A percentile compares a stretch with the other conserved stretches of the same genome.
Evolutionary conservation across 2,888 invertebrate genomes (phyloP).

Genomic region (Sinotaia quadrata): DNA sequence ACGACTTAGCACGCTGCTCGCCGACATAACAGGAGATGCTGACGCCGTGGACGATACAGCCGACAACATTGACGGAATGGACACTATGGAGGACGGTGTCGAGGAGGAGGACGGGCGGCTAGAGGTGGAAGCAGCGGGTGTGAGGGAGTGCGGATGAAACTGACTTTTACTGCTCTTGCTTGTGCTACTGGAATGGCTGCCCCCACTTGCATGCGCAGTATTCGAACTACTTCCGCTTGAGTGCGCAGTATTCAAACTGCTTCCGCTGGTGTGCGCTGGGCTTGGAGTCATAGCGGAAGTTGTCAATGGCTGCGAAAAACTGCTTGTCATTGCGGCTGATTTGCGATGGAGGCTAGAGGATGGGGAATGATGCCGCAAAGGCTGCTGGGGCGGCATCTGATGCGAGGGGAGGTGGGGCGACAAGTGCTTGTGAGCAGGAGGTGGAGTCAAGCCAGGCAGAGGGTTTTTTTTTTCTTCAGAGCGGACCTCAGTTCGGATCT

Average conservation of each 20-base stretch:
- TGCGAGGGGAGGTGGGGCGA: constrained; percentile 1
- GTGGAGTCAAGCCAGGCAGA: neutral
- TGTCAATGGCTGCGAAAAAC: constrained; percentile 17
- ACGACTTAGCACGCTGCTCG: constrained; percentile 12
- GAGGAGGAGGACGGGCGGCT: constrained; percentile 22
- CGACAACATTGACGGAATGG: neutral
- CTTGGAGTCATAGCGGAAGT: constrained; percentile 15
- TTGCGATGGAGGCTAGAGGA: constrained; percentile 14
- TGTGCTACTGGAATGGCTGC: constrained; percentile 32
- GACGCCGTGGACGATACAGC: constrained; percentile 14
- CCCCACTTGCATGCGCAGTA: constrained; percentile 18
- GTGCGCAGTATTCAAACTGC: too few species aligned
- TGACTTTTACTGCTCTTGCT: constrained; percentile 30
- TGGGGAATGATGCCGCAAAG: neutral
- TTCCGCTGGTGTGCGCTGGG: constrained; percentile 19
- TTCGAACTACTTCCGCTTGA: too few species aligned
- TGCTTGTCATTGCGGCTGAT: constrained; percentile 5
- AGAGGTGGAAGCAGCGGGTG: constrained; percentile 11
- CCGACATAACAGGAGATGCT: constrained; percentile 3
- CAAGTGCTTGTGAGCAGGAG: neutral
- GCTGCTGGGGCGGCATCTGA: neutral
- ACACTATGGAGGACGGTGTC: constrained; percentile 25
- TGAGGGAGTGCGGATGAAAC: constrained; percentile 22
- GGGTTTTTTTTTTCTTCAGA: neutral
- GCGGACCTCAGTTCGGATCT: too few species aligned